A percentile compares a stretch with the other conserved stretches of the same genome.
Evolutionary conservation across 2,888 invertebrate species (phyloP).

Genomic region (Limnephilus rhombicus): DNA sequence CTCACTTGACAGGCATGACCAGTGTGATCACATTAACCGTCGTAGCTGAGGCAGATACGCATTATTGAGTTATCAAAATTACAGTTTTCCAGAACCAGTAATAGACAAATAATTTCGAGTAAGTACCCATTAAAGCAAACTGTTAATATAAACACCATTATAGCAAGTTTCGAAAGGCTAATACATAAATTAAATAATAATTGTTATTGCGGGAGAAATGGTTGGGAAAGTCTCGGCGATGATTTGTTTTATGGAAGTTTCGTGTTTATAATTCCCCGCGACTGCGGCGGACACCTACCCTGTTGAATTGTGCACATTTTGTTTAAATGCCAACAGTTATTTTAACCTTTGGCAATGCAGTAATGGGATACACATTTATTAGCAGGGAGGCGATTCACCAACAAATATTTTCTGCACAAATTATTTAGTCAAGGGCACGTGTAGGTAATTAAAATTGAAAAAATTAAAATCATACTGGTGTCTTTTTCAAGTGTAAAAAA

Average conservation of each 20-base stretch:
- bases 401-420: neutral
- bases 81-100: neutral
- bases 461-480: too few species aligned
- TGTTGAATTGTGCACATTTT: constrained; percentile 5
- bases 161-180: neutral
- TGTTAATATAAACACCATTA: neutral
- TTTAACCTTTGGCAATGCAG: constrained; percentile 30
- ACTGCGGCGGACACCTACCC: neutral
- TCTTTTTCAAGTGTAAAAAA: too few species aligned
- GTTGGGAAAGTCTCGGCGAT: constrained; percentile 1
- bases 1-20: too few species aligned
- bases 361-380: constrained; percentile 48
- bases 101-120: neutral
- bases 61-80: neutral
- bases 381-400: neutral
- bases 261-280: constrained; percentile 23
- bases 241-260: constrained; percentile 49
- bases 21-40: too few species aligned
- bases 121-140: neutral
- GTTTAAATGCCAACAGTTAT: constrained; percentile 38
- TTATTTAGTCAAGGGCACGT: neutral
- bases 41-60: neutral
- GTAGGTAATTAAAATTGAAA: too few species aligned
- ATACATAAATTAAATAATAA: constrained; percentile 8
- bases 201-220: constrained; percentile 12